phyloP scores from a whole-genome alignment of 1,140 invertebrate genomes.

The Brachionus manjavacas region DNA sequence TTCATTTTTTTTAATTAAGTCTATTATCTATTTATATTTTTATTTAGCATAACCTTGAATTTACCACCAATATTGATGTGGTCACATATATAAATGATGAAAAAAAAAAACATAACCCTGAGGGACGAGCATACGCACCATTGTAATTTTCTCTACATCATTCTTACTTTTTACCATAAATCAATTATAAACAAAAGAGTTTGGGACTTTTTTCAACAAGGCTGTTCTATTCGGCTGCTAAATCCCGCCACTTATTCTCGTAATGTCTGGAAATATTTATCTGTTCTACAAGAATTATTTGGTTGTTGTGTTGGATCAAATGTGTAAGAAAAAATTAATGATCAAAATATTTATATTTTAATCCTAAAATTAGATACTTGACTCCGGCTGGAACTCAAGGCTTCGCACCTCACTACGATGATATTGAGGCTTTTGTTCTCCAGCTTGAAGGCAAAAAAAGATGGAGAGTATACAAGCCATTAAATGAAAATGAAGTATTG shows the following conservation, averaged over 20 bases:
- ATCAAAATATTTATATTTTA: not conserved
- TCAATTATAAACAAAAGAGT: not conserved
- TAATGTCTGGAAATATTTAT: conserved; percentile 62
- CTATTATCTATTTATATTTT: conserved; percentile 43
- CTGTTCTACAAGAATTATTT: conserved; percentile 86
- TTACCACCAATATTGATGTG: conserved; percentile 80
- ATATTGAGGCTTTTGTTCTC: conserved; percentile 94
- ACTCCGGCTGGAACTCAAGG: conserved; percentile 92
- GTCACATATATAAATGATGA: conserved; percentile 74
- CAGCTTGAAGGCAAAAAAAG: conserved; percentile 91
- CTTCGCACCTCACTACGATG: conserved; percentile 93
- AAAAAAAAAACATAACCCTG: conserved; percentile 70
- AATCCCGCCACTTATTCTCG: conserved; percentile 85
- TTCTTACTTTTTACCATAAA: not conserved
- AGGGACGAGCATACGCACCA: conserved; percentile 59
- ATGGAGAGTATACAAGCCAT: conserved; percentile 77
- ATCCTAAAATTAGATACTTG: conserved; percentile 64
- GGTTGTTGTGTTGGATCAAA: conserved; percentile 88
- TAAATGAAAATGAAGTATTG: conserved; percentile 63
- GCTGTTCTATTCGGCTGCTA: conserved; percentile 80
- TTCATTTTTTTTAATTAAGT: not conserved
- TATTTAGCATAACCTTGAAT: conserved; percentile 67
- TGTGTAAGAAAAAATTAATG: conserved; percentile 59
- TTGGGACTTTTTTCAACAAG: conserved; percentile 60
- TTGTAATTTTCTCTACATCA: not conserved